These are phyloP conservation scores for Sprattus sprattus DNA, from an alignment of 2,113 vertebrate species.

Conservation along the genomic window DNA sequence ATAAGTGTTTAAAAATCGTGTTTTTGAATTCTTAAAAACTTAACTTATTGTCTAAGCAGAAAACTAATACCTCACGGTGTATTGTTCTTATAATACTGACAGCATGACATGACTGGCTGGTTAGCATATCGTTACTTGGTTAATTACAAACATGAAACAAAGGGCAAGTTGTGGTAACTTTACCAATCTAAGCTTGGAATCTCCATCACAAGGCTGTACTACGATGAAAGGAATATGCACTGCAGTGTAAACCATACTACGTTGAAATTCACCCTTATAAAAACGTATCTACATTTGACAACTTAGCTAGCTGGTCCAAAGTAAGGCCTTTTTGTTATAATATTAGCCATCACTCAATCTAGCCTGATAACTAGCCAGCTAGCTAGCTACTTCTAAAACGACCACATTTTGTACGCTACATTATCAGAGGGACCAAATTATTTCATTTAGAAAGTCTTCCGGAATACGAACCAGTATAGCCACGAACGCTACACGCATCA, in stretches of 20 bases:
- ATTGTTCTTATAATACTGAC: neutral
- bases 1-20: neutral
- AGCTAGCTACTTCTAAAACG: neutral
- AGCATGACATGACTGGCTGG: neutral
- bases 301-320: neutral
- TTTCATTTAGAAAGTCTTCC: neutral
- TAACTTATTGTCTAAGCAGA: neutral
- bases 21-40: neutral
- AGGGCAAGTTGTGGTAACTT: neutral
- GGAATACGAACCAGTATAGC: neutral
- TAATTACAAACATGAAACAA: neutral
- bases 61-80: neutral
- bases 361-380: neutral
- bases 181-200: neutral
- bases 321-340: neutral
- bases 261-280: neutral
- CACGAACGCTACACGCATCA: neutral
- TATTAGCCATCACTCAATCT: neutral
- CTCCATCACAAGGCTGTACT: neutral
- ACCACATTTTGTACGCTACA: neutral
- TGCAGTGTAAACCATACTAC: no score
- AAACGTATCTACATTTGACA: neutral
- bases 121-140: neutral
- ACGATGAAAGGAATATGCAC: neutral
- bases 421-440: neutral